Percentiles rank a stretch among this genome's conserved stretches.
Conservation (phyloP, 1,140 invertebrate genomes). For the Euwallacea similis region DNA sequence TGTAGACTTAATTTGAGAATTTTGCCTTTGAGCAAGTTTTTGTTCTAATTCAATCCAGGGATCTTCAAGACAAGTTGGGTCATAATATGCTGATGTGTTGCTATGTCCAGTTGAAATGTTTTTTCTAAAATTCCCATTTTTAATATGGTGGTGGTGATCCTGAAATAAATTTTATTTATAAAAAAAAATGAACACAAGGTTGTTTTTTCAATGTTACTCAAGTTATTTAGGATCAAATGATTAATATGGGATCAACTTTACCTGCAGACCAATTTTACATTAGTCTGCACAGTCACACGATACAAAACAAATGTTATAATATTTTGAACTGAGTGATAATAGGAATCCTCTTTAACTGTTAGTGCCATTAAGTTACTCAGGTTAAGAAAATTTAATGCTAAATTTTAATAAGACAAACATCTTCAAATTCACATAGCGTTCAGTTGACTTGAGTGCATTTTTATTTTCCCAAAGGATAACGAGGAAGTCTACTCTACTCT, state of each 20-base stretch:
- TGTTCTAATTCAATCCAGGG: constrained; percentile 13
- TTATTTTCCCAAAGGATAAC: too few species aligned
- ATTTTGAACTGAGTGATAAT: too few species aligned
- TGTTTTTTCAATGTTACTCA: neutral
- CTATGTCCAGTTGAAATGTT: neutral
- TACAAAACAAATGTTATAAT: too few species aligned
- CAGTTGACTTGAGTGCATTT: neutral
- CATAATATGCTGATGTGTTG: neutral
- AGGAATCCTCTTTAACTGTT: too few species aligned
- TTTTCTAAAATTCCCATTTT: constrained; percentile 2
- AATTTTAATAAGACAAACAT: neutral
- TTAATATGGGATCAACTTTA: neutral
- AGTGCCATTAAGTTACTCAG: too few species aligned
- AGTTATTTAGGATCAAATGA: neutral
- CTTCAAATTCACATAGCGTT: neutral
- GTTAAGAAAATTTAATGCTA: neutral
- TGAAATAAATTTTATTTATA: neutral
- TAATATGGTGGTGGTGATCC: neutral
- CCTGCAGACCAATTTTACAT: neutral
- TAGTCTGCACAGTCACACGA: too few species aligned
- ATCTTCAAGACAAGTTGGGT: constrained; percentile 10
- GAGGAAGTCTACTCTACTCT: too few species aligned
- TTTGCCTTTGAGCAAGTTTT: neutral
- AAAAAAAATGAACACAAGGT: neutral
- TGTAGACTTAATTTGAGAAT: neutral